Percentiles rank a stretch among this genome's conserved stretches.
These are phyloP conservation scores for Phrynocephalus forsythii DNA, from an alignment of 2,797 vertebrate genomes.

Conservation along the genomic window DNA sequence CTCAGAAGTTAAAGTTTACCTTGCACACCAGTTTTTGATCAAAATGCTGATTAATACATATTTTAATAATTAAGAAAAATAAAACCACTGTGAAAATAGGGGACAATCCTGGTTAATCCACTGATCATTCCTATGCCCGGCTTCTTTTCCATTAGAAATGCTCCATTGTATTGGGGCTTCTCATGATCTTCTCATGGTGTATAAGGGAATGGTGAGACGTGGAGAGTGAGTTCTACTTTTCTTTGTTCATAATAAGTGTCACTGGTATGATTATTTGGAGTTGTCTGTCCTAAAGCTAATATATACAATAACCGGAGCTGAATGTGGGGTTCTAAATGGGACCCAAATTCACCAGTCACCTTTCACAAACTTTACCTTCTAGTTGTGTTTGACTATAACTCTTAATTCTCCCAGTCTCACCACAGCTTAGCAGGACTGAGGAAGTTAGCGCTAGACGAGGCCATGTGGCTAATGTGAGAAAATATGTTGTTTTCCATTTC, in stretches of 20 bases:
- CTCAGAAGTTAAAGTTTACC: too few species aligned
- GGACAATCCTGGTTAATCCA: not conserved
- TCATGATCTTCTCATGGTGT: not conserved
- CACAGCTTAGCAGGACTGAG: not conserved
- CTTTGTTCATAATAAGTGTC: not conserved
- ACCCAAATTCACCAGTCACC: too few species aligned
- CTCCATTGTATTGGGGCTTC: not conserved
- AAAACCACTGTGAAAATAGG: not conserved
- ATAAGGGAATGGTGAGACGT: not conserved
- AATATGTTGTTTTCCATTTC: slow-evolving; percentile 30
- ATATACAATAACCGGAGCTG: not conserved
- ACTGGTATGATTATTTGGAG: not conserved
- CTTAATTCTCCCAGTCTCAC: not conserved
- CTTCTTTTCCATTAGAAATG: not conserved
- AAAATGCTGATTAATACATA: not conserved
- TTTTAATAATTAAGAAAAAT: not conserved
- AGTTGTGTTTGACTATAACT: not conserved
- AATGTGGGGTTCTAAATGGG: not conserved
- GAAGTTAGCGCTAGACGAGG: not conserved
- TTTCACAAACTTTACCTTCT: too few species aligned
- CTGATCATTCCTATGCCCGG: not conserved
- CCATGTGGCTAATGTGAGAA: not conserved
- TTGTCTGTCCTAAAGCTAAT: not conserved
- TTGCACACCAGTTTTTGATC: not conserved
- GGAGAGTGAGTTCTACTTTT: not conserved